phyloP scores from a whole-genome alignment of 2,797 vertebrate species.

The Benthosema pterotum region DNA sequence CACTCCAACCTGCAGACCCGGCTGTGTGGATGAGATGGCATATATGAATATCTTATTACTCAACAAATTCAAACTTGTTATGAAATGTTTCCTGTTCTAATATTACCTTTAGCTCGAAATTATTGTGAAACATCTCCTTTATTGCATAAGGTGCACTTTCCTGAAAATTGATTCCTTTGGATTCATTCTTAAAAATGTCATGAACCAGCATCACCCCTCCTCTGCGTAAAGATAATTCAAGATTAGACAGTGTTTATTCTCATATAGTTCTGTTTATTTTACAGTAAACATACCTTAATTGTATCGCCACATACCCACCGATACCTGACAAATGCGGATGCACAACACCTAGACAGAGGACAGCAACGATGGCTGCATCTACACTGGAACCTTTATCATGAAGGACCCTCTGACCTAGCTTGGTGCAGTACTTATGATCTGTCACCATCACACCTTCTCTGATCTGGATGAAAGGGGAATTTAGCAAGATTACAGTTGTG shows the following conservation, averaged over 20 bases:
- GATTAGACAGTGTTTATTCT: not conserved
- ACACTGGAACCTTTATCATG: constrained; percentile 84
- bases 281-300: not conserved
- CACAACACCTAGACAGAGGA: constrained; percentile 84
- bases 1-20: constrained; percentile 87
- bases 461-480: constrained; percentile 17
- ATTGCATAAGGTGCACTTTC: constrained; percentile 83
- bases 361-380: constrained; percentile 83
- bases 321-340: constrained; percentile 88
- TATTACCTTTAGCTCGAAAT: constrained; percentile 80
- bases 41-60: not conserved
- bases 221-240: constrained; percentile 61
- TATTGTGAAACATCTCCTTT: constrained; percentile 75
- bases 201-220: constrained; percentile 91
- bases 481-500: not conserved
- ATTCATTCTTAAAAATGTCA: constrained; percentile 83
- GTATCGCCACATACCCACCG: constrained; percentile 83
- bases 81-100: not conserved
- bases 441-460: constrained; percentile 81
- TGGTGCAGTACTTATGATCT: constrained; percentile 80
- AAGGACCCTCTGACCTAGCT: constrained; percentile 80
- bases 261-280: not conserved
- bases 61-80: constrained; percentile 4
- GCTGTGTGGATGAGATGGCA: constrained; percentile 62
- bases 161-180: constrained; percentile 85